phyloP scores from a whole-genome alignment of 2,797 vertebrate genomes.

The Clarias platycephalus region DNA sequence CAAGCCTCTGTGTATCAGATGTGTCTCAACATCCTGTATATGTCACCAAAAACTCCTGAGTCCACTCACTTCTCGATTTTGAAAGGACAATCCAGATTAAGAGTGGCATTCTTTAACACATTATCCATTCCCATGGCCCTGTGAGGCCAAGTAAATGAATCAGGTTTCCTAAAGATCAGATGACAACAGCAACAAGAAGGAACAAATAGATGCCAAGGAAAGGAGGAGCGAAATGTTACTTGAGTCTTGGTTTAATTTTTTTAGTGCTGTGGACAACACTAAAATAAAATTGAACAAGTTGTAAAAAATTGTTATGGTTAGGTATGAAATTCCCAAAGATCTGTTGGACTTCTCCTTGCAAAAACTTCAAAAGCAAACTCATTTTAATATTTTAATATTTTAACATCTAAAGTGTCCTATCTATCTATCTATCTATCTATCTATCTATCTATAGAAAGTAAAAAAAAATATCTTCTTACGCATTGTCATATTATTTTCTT shows the following conservation, averaged over 20 bases:
- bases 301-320: not conserved
- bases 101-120: constrained; percentile 50
- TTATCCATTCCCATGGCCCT: constrained; percentile 41
- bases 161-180: constrained; percentile 39
- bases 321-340: not conserved
- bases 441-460: not conserved
- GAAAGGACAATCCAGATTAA: constrained; percentile 50
- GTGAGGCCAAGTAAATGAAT: constrained; percentile 39
- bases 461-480: not conserved
- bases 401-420: not conserved
- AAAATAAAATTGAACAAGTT: not conserved
- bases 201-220: constrained; percentile 22
- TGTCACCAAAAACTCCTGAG: constrained; percentile 33
- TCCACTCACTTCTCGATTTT: constrained; percentile 26
- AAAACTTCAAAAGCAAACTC: not conserved
- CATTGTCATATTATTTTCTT: not conserved
- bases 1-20: constrained; percentile 20
- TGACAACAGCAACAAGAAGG: constrained; percentile 33
- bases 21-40: constrained; percentile 36
- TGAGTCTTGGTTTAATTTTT: not conserved
- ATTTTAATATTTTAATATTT: not conserved
- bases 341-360: not conserved
- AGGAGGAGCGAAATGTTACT: not conserved
- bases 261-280: not conserved
- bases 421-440: not conserved